Evolutionary conservation across 2,888 invertebrate genomes (phyloP), one percentile per base, ranked within the genome.

Genomic region (Cephonodes hylas): DNA sequence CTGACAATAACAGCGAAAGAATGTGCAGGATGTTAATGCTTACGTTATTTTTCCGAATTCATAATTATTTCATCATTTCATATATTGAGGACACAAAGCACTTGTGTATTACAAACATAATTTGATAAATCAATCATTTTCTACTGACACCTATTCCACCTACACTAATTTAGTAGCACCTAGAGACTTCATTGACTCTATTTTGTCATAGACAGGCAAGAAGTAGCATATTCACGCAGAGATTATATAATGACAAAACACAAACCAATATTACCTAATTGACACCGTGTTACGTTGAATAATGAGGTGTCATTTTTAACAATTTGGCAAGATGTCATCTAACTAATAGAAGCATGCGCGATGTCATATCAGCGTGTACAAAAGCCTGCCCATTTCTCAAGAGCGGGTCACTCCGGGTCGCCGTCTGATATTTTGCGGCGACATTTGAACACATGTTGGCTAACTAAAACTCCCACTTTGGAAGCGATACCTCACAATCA

Each of bases 391-490:
- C 81, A 85, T 84, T 84, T 81, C 81, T 70, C 66, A 82, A 84
- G 78, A 76, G 58, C 74, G 68, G 85, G 85, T 85, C 85, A 82
- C 27, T 59, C 23, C 67, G 75, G 88, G 87, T 89, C 88, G 79
- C 42, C 72, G 73, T 73, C 80, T 90, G 89, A 83, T 89, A 90
- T 89, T 91, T 88, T 81, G 77, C 77, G 77, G 83, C 75, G 86
- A 86, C 86, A 88, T 90, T 91, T 84, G 76, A 80, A 76, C 80
- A 85, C 76, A 77, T 71, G 75, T 90, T 89, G 75, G 84, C 84
- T 70, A 89, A 89, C 79, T 74, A 63, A 75, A 73, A 68, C 76
- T 74, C 72, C 77, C 79, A 80, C 76, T 69, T 66, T 74, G 72
- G 73, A 63, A 69, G 69, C 63, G 68, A 65, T 71, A 67, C 67